phyloP scores from a whole-genome alignment of 2,113 vertebrate species.

The Syngnathus typhle region DNA sequence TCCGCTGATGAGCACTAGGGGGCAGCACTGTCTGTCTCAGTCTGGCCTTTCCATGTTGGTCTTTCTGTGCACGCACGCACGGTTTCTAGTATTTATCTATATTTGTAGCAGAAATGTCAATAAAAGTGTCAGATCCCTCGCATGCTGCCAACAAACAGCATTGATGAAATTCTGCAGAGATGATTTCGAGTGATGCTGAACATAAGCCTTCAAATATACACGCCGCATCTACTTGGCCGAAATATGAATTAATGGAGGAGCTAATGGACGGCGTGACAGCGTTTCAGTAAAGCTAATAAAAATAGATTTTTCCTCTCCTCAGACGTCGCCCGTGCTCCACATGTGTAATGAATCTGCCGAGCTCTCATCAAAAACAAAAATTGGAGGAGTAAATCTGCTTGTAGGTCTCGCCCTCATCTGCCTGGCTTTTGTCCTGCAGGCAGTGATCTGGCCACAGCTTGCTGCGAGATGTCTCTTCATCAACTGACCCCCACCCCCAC shows the following conservation, averaged over 20 bases:
- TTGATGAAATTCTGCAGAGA: conserved; percentile 63
- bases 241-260: conserved; percentile 54
- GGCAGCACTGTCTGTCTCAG: conserved; percentile 74
- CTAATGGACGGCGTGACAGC: conserved; percentile 66
- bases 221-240: conserved; percentile 36
- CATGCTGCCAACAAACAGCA: conserved; percentile 29
- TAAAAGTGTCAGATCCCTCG: conserved; percentile 4
- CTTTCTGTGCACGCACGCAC: not conserved
- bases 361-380: conserved; percentile 68
- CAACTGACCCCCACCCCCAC: conserved; percentile 43
- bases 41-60: not conserved
- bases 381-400: conserved; percentile 66
- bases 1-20: conserved; percentile 77
- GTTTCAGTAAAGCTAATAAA: conserved; percentile 59
- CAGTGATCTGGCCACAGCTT: conserved; percentile 50
- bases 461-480: conserved; percentile 59
- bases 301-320: conserved; percentile 55
- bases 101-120: conserved; percentile 8
- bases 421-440: conserved; percentile 55
- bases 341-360: conserved; percentile 65
- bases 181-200: conserved; percentile 59
- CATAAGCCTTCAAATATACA: conserved; percentile 66
- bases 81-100: conserved; percentile 6
- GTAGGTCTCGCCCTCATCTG: conserved; percentile 43
- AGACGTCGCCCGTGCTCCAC: conserved; percentile 48